phyloP scores from a whole-genome alignment of 2,888 invertebrate genomes.

The Acanthosepion esculentum region DNA sequence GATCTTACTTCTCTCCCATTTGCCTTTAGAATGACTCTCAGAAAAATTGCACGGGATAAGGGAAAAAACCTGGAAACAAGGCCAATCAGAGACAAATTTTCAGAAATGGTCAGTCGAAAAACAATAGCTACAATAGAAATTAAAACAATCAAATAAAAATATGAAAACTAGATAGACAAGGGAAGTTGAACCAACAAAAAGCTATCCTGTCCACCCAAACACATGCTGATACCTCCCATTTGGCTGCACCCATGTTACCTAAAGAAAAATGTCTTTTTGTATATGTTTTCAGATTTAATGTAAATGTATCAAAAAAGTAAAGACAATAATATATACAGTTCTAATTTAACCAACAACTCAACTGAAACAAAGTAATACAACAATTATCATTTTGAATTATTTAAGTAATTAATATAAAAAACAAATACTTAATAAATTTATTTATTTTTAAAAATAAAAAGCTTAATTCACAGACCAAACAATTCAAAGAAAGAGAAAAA shows the following conservation, averaged over 20 bases:
- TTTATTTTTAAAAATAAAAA: not conserved
- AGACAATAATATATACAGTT: no score
- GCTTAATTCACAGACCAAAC: no score
- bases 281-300: not conserved
- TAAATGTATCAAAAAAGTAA: no score
- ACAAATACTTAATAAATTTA: not conserved
- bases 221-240: not conserved
- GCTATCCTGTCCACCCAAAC: not conserved
- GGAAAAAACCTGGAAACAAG: conserved; percentile 63
- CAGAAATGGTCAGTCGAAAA: not conserved
- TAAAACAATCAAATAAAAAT: not conserved
- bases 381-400: no score
- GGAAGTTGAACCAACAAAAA: not conserved
- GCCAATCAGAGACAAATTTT: conserved; percentile 47
- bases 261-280: not conserved
- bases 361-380: no score
- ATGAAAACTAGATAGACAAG: not conserved
- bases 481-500: not conserved
- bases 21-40: conserved; percentile 59
- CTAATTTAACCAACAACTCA: no score
- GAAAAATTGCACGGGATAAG: conserved; percentile 65
- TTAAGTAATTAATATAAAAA: not conserved
- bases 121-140: not conserved
- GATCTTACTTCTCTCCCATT: conserved; percentile 62
- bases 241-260: conserved; percentile 13